Evolutionary conservation across 2,113 vertebrate genomes (phyloP).

Genomic region (Oryzias javanicus): DNA sequence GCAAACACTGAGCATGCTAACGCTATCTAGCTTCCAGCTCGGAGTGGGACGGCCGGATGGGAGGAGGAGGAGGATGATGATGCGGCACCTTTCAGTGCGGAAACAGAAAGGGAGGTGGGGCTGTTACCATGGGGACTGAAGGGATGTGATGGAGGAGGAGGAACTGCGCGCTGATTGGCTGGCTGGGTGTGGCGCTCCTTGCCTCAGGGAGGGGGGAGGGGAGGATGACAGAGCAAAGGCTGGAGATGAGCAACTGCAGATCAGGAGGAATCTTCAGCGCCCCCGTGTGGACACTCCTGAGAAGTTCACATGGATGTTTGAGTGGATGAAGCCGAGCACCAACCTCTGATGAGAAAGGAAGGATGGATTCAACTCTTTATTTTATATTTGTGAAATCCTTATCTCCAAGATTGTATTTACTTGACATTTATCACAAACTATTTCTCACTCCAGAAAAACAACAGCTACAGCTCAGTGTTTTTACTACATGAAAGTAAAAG

Average conservation of each 20-base stretch:
- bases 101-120: conserved; percentile 25
- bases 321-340: too few relatives aligned
- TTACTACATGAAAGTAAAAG: too few relatives aligned
- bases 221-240: conserved; percentile 56
- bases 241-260: conserved; percentile 36
- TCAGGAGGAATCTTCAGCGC: not conserved
- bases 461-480: too few relatives aligned
- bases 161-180: conserved; percentile 86
- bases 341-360: too few relatives aligned
- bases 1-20: conserved; percentile 78
- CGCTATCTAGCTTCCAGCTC: conserved; percentile 89
- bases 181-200: conserved; percentile 73
- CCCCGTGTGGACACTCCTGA: conserved; percentile 1
- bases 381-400: too few relatives aligned
- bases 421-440: too few relatives aligned
- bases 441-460: too few relatives aligned
- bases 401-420: too few relatives aligned
- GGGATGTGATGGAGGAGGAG: conserved; percentile 90
- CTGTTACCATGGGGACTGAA: conserved; percentile 92
- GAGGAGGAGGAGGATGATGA: conserved; percentile 79
- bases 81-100: conserved; percentile 91
- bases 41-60: conserved; percentile 64
- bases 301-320: not conserved
- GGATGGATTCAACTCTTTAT: too few relatives aligned
- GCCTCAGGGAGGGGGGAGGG: conserved; percentile 40